phyloP scores from a whole-genome alignment of 1,140 invertebrate species.

The Ips nitidus region DNA sequence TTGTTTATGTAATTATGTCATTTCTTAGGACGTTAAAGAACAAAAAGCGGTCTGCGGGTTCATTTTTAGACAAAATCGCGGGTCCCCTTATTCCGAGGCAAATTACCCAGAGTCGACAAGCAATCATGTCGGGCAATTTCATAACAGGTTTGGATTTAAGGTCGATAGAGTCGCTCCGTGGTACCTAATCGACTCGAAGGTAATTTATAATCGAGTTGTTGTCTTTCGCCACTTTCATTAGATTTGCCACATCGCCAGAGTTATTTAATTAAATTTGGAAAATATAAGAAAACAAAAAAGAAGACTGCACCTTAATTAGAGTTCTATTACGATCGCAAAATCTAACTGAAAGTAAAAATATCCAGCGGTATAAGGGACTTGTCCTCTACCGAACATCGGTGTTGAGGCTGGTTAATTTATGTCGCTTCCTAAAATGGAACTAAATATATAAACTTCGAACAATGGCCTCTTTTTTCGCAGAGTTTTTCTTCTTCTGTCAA shows the following conservation, averaged over 20 bases:
- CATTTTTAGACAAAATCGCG: conserved; percentile 23
- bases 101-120: conserved; percentile 46
- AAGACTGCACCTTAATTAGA: too few species aligned
- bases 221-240: conserved; percentile 47
- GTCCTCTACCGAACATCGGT: conserved; percentile 29
- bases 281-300: too few species aligned
- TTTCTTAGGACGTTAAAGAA: too few species aligned
- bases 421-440: conserved; percentile 30
- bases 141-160: conserved; percentile 51
- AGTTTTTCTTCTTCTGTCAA: conserved; percentile 29
- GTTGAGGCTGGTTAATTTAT: conserved; percentile 34
- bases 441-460: conserved; percentile 33
- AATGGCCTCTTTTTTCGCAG: conserved; percentile 31
- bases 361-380: conserved; percentile 12
- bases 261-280: too few species aligned
- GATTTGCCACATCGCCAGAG: too few species aligned
- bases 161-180: conserved; percentile 45
- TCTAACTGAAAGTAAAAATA: conserved; percentile 1
- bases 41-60: neutral
- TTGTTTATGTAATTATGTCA: too few species aligned
- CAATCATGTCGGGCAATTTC: conserved; percentile 50
- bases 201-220: conserved; percentile 51
- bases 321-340: too few species aligned
- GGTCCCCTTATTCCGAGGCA: conserved; percentile 39
- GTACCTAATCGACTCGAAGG: conserved; percentile 46